Evolutionary conservation across 2,888 invertebrate species (phyloP).

Genomic region (Hetaerina titia): DNA sequence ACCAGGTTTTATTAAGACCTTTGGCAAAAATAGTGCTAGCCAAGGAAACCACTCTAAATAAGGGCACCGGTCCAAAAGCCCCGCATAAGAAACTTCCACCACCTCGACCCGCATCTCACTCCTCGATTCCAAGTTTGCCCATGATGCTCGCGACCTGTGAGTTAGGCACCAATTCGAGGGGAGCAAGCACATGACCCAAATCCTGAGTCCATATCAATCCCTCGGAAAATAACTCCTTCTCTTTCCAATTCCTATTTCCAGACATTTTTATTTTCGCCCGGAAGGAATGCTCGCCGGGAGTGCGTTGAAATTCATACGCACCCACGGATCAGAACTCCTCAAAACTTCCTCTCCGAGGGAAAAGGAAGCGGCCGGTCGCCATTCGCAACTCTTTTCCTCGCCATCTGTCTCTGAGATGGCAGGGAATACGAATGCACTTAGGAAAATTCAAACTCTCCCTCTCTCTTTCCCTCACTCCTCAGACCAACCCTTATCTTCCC

Average conservation of each 20-base stretch:
- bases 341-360: background rate
- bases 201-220: background rate
- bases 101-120: background rate
- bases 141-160: background rate
- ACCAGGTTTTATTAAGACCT: background rate
- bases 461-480: background rate
- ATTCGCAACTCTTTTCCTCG: background rate
- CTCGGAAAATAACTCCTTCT: constrained; percentile 6
- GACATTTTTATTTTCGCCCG: constrained; percentile 17
- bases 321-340: background rate
- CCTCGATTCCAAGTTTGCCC: background rate
- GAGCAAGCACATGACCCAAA: background rate
- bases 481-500: background rate
- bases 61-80: background rate
- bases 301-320: background rate
- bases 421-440: background rate
- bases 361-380: background rate
- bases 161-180: background rate
- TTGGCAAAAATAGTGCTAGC: background rate
- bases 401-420: constrained; percentile 1
- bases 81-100: background rate
- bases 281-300: background rate
- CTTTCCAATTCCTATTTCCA: background rate
- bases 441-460: background rate
- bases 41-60: background rate